Evolutionary conservation across 1,140 invertebrate species (phyloP).

Genomic region (Drosophila sulfurigaster): DNA sequence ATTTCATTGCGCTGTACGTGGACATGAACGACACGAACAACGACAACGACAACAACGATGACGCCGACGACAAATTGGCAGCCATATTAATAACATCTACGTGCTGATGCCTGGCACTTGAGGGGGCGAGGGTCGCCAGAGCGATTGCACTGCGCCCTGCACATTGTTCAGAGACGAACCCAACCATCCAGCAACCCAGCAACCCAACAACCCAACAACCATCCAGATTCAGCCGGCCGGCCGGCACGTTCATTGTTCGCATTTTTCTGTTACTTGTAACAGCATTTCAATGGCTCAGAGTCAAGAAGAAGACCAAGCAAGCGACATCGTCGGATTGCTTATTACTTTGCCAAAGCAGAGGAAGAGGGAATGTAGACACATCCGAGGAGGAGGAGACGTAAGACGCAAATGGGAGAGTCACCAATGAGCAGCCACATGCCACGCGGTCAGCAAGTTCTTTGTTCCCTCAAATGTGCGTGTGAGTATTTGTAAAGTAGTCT

Average conservation of each 20-base stretch:
- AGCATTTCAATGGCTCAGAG: conserved; percentile 68
- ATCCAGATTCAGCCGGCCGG: conserved; percentile 24
- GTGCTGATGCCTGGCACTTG: conserved; percentile 35
- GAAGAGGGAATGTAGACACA: conserved; percentile 18
- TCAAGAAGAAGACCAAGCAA: conserved; percentile 30
- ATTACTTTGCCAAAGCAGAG: conserved; percentile 53
- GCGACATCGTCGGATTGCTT: conserved; percentile 58
- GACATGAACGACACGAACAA: conserved; percentile 26
- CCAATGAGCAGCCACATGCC: conserved; percentile 54
- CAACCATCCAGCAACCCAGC: neutral
- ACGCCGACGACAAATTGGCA: conserved; percentile 66
- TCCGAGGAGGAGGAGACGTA: neutral
- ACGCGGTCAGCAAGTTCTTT: conserved; percentile 78
- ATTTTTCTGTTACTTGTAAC: conserved; percentile 79
- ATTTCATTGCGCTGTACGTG: conserved; percentile 52
- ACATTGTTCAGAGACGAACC: conserved; percentile 54
- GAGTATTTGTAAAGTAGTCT: conserved; percentile 43
- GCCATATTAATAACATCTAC: conserved; percentile 79
- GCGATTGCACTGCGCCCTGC: conserved; percentile 28
- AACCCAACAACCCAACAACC: too few relatives aligned
- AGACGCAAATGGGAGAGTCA: conserved; percentile 3
- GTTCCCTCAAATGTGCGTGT: conserved; percentile 62
- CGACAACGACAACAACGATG: conserved; percentile 10
- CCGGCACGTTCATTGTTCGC: conserved; percentile 68
- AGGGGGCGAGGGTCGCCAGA: neutral